A percentile compares a stretch with the other conserved stretches of the same genome.
phyloP scores from a whole-genome alignment of 2,797 vertebrate genomes.

The Lepidocolaptes lacrymiger region DNA sequence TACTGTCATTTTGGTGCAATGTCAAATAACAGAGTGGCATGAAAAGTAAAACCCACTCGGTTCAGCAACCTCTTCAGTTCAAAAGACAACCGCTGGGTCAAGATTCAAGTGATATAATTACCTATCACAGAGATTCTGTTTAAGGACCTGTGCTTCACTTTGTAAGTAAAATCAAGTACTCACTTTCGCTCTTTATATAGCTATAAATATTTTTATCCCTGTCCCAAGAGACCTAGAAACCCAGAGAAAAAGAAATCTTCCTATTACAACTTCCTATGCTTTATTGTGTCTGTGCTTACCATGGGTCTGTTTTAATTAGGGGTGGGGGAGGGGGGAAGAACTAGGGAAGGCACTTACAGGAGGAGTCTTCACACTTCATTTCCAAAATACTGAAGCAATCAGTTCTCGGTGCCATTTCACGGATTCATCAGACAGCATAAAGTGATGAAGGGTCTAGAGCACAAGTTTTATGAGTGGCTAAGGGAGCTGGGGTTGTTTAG shows the following conservation, averaged over 20 bases:
- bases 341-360: not conserved
- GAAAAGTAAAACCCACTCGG: not conserved
- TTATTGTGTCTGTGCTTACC: not conserved
- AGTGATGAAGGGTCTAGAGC: not conserved
- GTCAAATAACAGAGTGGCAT: not conserved
- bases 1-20: not conserved
- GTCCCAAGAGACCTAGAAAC: not conserved
- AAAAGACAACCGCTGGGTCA: not conserved
- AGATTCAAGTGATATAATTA: not conserved
- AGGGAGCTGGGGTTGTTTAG: not conserved
- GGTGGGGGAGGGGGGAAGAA: fast-evolving
- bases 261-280: not conserved
- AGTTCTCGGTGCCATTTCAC: not conserved
- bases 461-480: not conserved
- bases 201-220: not conserved
- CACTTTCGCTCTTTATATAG: not conserved
- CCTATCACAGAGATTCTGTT: not conserved
- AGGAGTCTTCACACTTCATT: not conserved
- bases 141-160: not conserved
- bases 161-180: not conserved
- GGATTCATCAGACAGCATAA: not conserved
- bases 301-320: not conserved
- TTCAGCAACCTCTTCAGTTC: not conserved
- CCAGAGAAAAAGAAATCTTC: not conserved
- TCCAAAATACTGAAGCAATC: not conserved